phyloP scores from a whole-genome alignment of 2,797 vertebrate species.

The Centropyge bicolor region DNA sequence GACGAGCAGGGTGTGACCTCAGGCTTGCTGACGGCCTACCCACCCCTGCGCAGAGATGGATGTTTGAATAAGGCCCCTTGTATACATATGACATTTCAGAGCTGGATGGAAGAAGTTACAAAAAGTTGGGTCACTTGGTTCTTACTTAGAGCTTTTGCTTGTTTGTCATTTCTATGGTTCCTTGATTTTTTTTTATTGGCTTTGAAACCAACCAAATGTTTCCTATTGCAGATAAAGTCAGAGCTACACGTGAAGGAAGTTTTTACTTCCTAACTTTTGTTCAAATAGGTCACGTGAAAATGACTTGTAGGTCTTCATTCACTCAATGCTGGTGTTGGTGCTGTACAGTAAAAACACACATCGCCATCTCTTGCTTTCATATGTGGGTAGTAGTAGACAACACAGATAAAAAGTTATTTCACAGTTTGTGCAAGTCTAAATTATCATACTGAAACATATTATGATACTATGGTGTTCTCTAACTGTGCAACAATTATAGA shows the following conservation, averaged over 20 bases:
- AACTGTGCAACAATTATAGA: background rate
- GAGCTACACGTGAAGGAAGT: background rate
- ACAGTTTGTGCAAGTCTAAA: background rate
- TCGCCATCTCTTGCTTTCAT: background rate
- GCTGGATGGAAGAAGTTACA: constrained; percentile 64
- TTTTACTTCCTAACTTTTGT: background rate
- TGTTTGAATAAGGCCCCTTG: constrained; percentile 71
- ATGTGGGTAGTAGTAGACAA: background rate
- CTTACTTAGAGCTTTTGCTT: background rate
- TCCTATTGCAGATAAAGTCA: background rate
- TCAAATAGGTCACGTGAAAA: background rate
- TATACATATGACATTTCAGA: constrained; percentile 58
- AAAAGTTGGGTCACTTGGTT: constrained; percentile 32
- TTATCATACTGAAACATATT: background rate
- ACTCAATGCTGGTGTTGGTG: background rate
- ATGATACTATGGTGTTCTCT: background rate
- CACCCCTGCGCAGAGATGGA: constrained; percentile 48
- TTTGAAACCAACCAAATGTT: constrained; percentile 14
- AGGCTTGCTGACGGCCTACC: constrained; percentile 33
- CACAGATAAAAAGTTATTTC: background rate
- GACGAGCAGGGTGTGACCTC: constrained; percentile 65
- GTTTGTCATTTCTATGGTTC: constrained; percentile 15
- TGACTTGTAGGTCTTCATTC: background rate
- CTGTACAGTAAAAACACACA: background rate
- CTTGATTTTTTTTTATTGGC: constrained; percentile 19